These are phyloP conservation scores for Tringa solitaria DNA, from an alignment of 2,113 vertebrate genomes.

Conservation along the genomic window DNA sequence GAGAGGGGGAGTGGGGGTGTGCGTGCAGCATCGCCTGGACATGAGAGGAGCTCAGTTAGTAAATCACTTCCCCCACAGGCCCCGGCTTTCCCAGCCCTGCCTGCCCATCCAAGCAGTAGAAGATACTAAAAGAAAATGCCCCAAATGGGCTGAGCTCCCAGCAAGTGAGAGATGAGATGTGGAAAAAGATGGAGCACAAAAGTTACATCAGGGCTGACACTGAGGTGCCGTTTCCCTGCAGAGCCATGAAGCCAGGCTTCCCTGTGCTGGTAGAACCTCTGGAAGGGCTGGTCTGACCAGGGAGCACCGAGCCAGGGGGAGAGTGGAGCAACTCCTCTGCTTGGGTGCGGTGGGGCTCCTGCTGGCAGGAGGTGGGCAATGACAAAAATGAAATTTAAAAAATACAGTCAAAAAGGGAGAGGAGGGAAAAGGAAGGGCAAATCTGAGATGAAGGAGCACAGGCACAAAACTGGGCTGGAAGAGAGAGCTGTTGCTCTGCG, in stretches of 20 bases:
- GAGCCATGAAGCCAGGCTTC: accelerated
- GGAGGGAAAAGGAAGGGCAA: neutral
- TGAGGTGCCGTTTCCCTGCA: accelerated
- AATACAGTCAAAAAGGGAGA: neutral
- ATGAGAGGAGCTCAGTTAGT: neutral
- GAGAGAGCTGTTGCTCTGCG: accelerated
- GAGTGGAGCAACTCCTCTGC: neutral
- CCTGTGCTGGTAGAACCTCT: accelerated
- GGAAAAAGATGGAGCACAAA: neutral
- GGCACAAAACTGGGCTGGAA: neutral
- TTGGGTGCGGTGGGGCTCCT: accelerated
- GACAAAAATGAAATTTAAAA: neutral
- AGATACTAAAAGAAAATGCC: neutral
- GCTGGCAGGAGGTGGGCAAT: neutral
- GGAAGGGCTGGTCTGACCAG: neutral
- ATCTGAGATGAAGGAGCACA: neutral
- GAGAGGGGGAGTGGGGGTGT: neutral
- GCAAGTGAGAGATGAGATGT: neutral
- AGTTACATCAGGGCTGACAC: neutral
- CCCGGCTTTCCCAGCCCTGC: neutral
- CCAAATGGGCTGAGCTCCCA: neutral
- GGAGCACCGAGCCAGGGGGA: accelerated
- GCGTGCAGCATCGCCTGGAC: neutral
- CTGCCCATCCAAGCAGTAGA: accelerated
- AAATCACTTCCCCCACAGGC: neutral